Percentiles rank a stretch among this genome's conserved stretches.
These are phyloP conservation scores for Saccostrea cuccullata DNA, from an alignment of 1,140 invertebrate genomes.

Conservation along the genomic window DNA sequence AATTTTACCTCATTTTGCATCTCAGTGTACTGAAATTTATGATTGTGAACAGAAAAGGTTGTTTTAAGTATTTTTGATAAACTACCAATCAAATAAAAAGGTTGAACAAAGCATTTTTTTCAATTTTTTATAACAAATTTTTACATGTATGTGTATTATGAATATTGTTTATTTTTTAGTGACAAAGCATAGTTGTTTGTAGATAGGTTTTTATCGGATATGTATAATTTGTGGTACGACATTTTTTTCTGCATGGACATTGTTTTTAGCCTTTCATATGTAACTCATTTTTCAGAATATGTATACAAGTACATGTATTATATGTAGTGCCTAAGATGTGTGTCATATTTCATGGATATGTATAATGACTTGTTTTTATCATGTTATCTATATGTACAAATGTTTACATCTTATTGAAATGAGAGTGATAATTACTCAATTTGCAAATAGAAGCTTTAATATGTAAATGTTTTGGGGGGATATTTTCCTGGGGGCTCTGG, in stretches of 20 bases:
- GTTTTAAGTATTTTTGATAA: not conserved
- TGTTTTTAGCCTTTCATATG: conserved; percentile 23
- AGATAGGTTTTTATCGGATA: conserved; percentile 18
- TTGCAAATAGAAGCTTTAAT: not conserved
- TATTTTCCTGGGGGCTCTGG: not conserved
- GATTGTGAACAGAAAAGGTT: not conserved
- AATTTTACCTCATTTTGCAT: conserved; percentile 26
- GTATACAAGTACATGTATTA: not conserved
- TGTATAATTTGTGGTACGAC: not conserved
- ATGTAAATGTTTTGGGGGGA: not conserved
- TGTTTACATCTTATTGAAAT: not conserved
- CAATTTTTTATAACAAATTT: not conserved
- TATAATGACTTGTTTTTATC: not conserved
- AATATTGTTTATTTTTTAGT: conserved; percentile 21
- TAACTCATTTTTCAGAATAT: not conserved
- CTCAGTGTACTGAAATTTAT: not conserved
- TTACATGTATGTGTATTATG: not conserved
- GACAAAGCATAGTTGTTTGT: not conserved
- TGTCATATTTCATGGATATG: conserved; percentile 8
- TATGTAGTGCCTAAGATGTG: not conserved
- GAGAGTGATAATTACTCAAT: not conserved
- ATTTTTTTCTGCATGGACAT: conserved; percentile 28
- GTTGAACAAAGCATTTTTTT: not conserved
- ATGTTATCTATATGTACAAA: conserved; percentile 5
- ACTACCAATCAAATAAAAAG: not conserved